Base-by-base conservation (phyloP, 2,888 invertebrate species). In the Camponotus fellah region DNA sequence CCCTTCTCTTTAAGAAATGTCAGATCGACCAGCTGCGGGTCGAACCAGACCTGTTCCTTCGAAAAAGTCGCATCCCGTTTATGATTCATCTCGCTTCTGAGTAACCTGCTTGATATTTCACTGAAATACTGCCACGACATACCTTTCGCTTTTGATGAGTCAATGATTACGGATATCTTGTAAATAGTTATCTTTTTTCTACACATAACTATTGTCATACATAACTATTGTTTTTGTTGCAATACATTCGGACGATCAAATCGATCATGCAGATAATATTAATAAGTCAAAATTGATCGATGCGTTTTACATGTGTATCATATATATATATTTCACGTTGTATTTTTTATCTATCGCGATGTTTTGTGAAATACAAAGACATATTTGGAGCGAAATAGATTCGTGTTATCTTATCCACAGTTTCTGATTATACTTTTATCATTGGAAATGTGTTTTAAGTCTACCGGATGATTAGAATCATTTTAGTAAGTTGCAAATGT, bases 101-200 rank as follows among this genome's bases (percentile, higher is more conserved):
- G 89, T 89, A 89, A 89, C 83, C 87, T 83, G 71, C 80, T 75
- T 89, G 89, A 85, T 89, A 87, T 89, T 89, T 87, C 87, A 85
- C 89, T 87, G 86, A 89, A 89, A 53, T n/a, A 79, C 84, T 2
- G 79, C 71, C 56, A 32, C 76, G 86, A 82, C 87, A 84, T 84
- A 83, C 86, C 90, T 92, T 92, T 91, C 85, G 85, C 86, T 86
- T 86, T 69, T 84, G 91, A 91, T 92, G 93, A 92, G 90, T 93
- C 93, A 92, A 92, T 91, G 86, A 75, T 86, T 84, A 65, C 79
- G 53, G 80, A 83, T 68, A 84, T 46, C 14, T 60, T 53, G 65
- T 87, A 76, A 4, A 53, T 53, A 14, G 26, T 26, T 26, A 53
- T n/a, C n/a, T 53, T 8, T 53, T 53, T 53, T n/a, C 5, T 4